A percentile compares a stretch with the other conserved stretches of the same genome.
Evolutionary conservation across 1,140 invertebrate genomes (phyloP).

Genomic region (Micrasema minimum): DNA sequence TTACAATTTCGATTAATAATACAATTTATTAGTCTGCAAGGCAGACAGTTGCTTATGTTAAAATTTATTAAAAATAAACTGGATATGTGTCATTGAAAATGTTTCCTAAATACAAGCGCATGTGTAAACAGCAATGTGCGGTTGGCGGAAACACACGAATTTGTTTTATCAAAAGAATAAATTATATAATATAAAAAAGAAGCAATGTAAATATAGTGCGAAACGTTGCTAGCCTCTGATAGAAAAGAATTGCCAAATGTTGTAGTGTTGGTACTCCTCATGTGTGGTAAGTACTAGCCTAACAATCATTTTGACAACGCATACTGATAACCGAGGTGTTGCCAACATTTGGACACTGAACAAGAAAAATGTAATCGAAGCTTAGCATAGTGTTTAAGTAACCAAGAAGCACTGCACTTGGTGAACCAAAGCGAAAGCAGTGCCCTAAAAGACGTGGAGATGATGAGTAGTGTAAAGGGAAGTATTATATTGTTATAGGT

Average conservation of each 20-base stretch:
- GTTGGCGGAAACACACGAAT: constrained; percentile 28
- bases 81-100: constrained; percentile 25
- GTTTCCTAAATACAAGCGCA: constrained; percentile 40
- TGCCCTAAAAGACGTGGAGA: no score
- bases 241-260: constrained; percentile 21
- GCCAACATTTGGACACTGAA: background rate
- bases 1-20: no score
- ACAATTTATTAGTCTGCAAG: constrained; percentile 8
- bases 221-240: constrained; percentile 26
- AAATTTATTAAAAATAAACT: constrained; percentile 17
- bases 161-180: constrained; percentile 39
- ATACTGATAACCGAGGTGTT: constrained; percentile 14
- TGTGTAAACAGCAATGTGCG: constrained; percentile 27
- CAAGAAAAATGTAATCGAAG: no score
- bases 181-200: constrained; percentile 30
- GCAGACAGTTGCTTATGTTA: constrained; percentile 13
- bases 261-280: background rate
- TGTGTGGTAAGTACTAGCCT: constrained; percentile 1
- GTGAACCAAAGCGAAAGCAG: no score
- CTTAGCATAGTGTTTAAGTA: no score
- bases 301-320: constrained; percentile 33
- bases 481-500: no score
- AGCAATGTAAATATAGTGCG: constrained; percentile 11
- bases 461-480: no score
- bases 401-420: no score